Evolutionary conservation across 2,888 invertebrate genomes (phyloP).

Genomic region (Lithophane socia): DNA sequence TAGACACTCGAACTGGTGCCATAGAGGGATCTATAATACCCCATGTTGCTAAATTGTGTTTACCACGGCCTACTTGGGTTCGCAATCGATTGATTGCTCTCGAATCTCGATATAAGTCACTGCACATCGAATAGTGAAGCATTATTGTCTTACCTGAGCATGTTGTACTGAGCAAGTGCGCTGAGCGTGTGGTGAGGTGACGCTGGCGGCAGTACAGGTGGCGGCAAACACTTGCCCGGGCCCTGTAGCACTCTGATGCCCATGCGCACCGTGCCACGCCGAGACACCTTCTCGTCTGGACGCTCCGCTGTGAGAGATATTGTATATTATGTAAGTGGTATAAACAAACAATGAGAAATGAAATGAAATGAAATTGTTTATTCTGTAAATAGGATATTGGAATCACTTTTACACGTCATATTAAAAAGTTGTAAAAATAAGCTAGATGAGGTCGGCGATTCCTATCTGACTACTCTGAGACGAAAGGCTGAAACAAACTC

Average conservation of each 20-base stretch:
- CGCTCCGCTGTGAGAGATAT: conserved; percentile 92
- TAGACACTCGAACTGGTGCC: background rate
- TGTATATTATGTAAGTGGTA: background rate
- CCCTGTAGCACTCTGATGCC: conserved; percentile 95
- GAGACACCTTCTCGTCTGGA: conserved; percentile 95
- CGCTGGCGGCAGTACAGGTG: conserved; percentile 74
- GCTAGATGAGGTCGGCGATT: too few species aligned
- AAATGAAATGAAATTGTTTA: too few species aligned
- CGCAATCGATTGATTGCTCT: background rate
- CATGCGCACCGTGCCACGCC: conserved; percentile 95
- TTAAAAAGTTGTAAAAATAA: too few species aligned
- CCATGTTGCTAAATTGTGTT: background rate
- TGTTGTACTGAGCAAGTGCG: conserved; percentile 81
- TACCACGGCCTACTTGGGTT: background rate
- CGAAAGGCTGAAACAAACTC: too few species aligned
- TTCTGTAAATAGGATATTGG: too few species aligned
- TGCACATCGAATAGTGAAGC: background rate
- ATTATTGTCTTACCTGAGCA: conserved; percentile 76
- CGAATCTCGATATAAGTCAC: background rate
- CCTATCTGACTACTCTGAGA: too few species aligned
- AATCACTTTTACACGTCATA: too few species aligned
- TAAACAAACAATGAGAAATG: background rate
- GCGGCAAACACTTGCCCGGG: conserved; percentile 83
- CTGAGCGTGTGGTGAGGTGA: conserved; percentile 80
- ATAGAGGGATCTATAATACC: too few species aligned